Conservation (phyloP, 2,113 vertebrate genomes). For the Pandion haliaetus region DNA sequence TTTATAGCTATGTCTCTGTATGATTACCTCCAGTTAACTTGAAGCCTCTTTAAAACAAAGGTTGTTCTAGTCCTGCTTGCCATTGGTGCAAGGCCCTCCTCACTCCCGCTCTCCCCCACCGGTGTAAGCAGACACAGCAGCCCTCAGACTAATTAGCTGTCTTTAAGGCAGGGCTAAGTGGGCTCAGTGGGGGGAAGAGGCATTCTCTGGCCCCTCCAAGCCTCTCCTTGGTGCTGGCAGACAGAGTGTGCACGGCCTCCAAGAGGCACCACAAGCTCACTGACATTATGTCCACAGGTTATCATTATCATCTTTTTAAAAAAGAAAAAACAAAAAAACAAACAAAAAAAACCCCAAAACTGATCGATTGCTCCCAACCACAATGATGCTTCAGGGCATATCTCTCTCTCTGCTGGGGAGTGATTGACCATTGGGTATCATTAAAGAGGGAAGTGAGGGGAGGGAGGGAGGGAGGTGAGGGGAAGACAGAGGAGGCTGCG, state of each 20-base stretch:
- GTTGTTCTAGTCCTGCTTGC: not conserved
- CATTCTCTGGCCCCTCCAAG: slow-evolving; percentile 46
- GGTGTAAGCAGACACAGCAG: slow-evolving; percentile 7
- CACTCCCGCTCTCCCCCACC: not conserved
- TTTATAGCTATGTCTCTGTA: not conserved
- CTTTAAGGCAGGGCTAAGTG: slow-evolving; percentile 70
- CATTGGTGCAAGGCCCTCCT: not conserved
- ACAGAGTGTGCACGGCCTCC: slow-evolving; percentile 30
- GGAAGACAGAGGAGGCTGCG: not conserved
- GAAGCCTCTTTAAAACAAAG: slow-evolving; percentile 42
- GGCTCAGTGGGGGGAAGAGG: slow-evolving; percentile 58
- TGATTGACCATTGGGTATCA: slow-evolving; percentile 93
- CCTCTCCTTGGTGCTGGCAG: slow-evolving; percentile 40
- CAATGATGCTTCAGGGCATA: slow-evolving; percentile 88
- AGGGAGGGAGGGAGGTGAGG: not conserved
- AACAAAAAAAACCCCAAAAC: not conserved
- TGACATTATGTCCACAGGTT: slow-evolving; percentile 93
- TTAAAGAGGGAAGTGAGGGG: slow-evolving; percentile 72
- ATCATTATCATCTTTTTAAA: slow-evolving; percentile 86
- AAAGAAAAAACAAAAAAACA: not conserved
- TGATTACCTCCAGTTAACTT: slow-evolving; percentile 45
- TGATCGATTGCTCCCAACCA: slow-evolving; percentile 87
- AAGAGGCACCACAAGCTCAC: slow-evolving; percentile 77
- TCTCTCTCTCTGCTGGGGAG: slow-evolving; percentile 88
- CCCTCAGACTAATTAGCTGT: slow-evolving; percentile 64